Base-by-base conservation (phyloP, 1,140 invertebrate species). In the Aphelenchoides fujianensis region DNA sequence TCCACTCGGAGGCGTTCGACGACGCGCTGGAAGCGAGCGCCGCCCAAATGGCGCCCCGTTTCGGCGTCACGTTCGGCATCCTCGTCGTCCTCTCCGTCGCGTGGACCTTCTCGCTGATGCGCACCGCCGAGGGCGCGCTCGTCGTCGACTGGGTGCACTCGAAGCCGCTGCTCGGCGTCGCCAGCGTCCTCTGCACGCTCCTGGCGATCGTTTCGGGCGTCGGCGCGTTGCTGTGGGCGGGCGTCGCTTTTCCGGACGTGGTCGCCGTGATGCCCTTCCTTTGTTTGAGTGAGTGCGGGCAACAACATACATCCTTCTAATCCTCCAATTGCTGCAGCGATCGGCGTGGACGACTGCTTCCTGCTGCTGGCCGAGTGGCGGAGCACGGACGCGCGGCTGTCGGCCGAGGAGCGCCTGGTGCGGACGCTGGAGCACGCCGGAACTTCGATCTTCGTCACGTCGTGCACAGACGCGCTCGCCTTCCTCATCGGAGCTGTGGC, bases 391-490 rank as follows among this genome's bases (percentile, higher is more conserved):
- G 86, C 93, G 34, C 91, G 95, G 89, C 35, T 64, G 16, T 48
- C 73, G 9, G 66, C 75, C 35, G 64, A 79, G 59, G 70, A 73
- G 28, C 7, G 79, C 19, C 53, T 79, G 9, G 92, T 90, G 0
- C 86, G 89, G 53, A 92, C 92, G 84, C 88, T 95, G 82, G 91
- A 91, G 55, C 92, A 95, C 84, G 93, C 94, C 9, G 94, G 93
- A 0, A 93, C 97, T 12, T 96, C 94, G 1, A 95, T 98, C 66
- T 95, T 94, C 30, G 96, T 98, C 70, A 97, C 95, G 0, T 96
- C 94, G 0, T 87, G 97, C 9, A 97, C 95, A 0, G 93, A 97
- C 85, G 91, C 95, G 87, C 89, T 97, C 70, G 94, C 92, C 23
- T 96, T 97, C 86, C 92, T 92, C 85, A 95, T 97, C 62, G 94